These are phyloP conservation scores for Gryllus bimaculatus DNA, from an alignment of 1,140 invertebrate species.

Conservation along the genomic window DNA sequence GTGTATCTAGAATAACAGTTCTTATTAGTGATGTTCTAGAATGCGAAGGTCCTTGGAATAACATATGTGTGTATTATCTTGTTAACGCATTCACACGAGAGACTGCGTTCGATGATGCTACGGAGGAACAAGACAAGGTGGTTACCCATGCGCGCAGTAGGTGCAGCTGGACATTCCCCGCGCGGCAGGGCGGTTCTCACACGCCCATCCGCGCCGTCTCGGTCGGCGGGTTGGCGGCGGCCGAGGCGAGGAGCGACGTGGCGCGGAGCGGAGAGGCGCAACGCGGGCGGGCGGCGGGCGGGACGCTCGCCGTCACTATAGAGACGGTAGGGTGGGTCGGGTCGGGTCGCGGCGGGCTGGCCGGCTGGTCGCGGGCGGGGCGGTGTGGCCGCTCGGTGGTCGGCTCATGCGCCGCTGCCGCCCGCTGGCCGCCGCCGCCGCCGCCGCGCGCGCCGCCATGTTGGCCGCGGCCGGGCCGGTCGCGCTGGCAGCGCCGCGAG, in stretches of 20 bases:
- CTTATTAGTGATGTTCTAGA: too few relatives aligned
- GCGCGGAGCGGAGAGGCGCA: background rate
- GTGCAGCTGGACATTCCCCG: background rate
- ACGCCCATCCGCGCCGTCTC: background rate
- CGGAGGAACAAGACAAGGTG: too few relatives aligned
- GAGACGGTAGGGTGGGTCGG: background rate
- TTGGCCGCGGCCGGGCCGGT: background rate
- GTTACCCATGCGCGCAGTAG: background rate
- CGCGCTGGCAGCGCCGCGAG: background rate
- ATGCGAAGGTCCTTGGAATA: too few relatives aligned
- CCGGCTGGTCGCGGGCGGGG: background rate
- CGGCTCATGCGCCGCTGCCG: conserved; percentile 2
- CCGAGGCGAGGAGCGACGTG: background rate
- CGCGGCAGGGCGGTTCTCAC: background rate
- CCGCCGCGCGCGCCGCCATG: conserved; percentile 4
- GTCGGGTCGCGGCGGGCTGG: background rate
- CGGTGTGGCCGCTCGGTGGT: background rate
- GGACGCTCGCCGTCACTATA: background rate
- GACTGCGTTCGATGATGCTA: too few relatives aligned
- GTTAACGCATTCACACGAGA: too few relatives aligned
- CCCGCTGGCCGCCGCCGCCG: background rate
- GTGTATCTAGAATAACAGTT: too few relatives aligned
- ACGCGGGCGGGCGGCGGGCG: background rate
- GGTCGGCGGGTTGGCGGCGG: background rate
- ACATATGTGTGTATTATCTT: too few relatives aligned